Conservation (phyloP, 2,113 vertebrate genomes). For the Corythaeola cristata region DNA sequence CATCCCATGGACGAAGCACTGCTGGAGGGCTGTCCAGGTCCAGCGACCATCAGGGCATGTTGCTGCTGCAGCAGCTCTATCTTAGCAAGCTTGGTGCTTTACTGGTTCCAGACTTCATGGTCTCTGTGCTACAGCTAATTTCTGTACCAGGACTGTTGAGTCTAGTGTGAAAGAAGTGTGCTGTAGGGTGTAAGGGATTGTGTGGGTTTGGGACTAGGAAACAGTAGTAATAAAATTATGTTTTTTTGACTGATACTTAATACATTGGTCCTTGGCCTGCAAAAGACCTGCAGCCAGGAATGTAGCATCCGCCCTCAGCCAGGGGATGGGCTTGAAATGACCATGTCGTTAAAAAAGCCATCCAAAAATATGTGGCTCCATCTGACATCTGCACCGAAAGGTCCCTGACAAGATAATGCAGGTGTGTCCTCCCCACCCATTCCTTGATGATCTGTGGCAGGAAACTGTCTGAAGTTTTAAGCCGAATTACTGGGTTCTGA, state of each 20-base stretch:
- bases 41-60: fast-evolving
- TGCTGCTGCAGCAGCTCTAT: neutral
- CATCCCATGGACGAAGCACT: neutral
- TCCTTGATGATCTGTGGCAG: neutral
- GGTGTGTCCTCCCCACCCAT: neutral
- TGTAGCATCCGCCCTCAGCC: neutral
- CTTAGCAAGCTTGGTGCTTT: neutral
- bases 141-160: neutral
- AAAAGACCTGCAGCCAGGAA: neutral
- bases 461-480: neutral
- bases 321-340: neutral
- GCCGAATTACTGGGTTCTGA: neutral
- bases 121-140: neutral
- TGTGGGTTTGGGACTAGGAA: neutral
- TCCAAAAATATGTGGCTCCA: neutral
- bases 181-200: neutral
- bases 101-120: neutral
- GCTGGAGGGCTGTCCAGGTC: fast-evolving
- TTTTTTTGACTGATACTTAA: neutral
- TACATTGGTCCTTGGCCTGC: neutral
- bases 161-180: neutral
- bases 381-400: neutral
- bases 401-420: neutral
- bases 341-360: neutral
- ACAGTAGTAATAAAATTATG: neutral